Evolutionary conservation across 2,888 invertebrate genomes (phyloP).

Genomic region (Athrips mouffetella): DNA sequence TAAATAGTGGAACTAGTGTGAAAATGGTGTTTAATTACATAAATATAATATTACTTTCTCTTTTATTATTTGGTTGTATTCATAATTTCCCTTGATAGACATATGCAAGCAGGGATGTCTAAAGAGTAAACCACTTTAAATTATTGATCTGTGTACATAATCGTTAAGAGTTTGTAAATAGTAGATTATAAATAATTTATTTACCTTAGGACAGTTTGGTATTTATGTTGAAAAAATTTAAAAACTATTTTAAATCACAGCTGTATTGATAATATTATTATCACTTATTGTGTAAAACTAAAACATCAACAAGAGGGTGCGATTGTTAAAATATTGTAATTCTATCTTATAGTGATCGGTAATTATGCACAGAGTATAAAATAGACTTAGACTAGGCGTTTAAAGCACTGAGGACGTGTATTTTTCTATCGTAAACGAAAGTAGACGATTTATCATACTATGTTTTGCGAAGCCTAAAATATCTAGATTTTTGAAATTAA

Average conservation of each 20-base stretch:
- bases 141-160: constrained; percentile 74
- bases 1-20: no score
- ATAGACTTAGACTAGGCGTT: constrained; percentile 45
- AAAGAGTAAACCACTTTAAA: constrained; percentile 33
- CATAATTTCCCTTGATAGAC: constrained; percentile 15
- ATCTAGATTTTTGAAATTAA: not conserved
- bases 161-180: constrained; percentile 70
- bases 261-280: constrained; percentile 8
- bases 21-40: no score
- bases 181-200: constrained; percentile 60
- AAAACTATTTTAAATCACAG: constrained; percentile 18
- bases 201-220: constrained; percentile 40
- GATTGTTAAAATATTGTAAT: constrained; percentile 18
- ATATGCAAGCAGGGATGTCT: no score
- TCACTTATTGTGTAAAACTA: not conserved
- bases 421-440: constrained; percentile 65
- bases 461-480: constrained; percentile 13
- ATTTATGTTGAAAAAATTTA: constrained; percentile 41
- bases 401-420: constrained; percentile 76
- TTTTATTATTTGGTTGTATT: no score
- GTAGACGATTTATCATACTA: constrained; percentile 53
- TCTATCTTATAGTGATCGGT: constrained; percentile 9
- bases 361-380: constrained; percentile 49
- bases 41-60: no score
- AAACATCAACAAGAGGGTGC: constrained; percentile 13